Evolutionary conservation across 2,888 invertebrate genomes (phyloP).

Genomic region (Actias luna): DNA sequence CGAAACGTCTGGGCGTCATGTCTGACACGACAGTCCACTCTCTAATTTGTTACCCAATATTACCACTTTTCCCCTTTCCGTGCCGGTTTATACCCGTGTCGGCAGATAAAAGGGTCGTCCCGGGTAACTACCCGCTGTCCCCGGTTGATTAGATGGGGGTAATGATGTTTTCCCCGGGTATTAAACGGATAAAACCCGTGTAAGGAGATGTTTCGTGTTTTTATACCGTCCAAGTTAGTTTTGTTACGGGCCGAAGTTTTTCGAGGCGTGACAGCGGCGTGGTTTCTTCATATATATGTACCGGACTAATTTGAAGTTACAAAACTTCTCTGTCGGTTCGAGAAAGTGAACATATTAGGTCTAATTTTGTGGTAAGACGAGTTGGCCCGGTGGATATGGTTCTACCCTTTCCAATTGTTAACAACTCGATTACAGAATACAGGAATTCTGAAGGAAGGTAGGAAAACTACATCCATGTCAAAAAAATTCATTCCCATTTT

Average conservation of each 20-base stretch:
- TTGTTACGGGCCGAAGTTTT: background rate
- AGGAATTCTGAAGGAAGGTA: no score
- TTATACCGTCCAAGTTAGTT: conserved; percentile 12
- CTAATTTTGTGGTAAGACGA: background rate
- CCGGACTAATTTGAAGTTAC: background rate
- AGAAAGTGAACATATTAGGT: background rate
- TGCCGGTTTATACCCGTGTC: conserved; percentile 51
- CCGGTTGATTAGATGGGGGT: conserved; percentile 65
- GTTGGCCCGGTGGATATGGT: no score
- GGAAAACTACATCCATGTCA: no score
- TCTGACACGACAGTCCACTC: conserved; percentile 32
- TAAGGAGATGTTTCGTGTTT: conserved; percentile 16
- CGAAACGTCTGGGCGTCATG: conserved; percentile 25
- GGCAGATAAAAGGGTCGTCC: conserved; percentile 67
- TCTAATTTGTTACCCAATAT: conserved; percentile 43
- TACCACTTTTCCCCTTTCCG: conserved; percentile 41
- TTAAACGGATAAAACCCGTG: conserved; percentile 42
- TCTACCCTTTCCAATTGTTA: no score
- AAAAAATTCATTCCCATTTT: no score
- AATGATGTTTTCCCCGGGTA: conserved; percentile 51
- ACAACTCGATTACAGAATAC: no score
- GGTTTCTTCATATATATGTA: background rate
- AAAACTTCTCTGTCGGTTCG: background rate
- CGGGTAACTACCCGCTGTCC: conserved; percentile 23
- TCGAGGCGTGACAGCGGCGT: background rate